Evolutionary conservation across 2,113 vertebrate species (phyloP).

Genomic region (Cavia porcellus): DNA sequence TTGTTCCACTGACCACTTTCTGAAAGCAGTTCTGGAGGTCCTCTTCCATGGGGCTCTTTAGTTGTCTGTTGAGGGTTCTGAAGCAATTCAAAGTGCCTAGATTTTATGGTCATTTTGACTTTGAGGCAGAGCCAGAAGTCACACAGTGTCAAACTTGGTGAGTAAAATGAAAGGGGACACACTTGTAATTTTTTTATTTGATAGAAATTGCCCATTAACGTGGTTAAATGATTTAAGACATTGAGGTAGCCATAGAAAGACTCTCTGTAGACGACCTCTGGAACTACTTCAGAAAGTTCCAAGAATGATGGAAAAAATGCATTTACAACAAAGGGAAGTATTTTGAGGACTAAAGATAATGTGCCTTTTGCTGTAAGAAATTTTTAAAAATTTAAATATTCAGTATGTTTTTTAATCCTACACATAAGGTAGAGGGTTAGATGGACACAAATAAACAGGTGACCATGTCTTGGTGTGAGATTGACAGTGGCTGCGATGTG

Average conservation of each 20-base stretch:
- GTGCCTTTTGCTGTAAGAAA: not conserved
- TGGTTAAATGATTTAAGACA: not conserved
- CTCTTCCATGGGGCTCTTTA: not conserved
- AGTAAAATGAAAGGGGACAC: not conserved
- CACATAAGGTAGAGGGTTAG: not conserved
- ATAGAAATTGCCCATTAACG: not conserved
- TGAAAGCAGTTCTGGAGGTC: not conserved
- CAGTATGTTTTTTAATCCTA: not conserved
- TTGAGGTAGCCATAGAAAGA: not conserved
- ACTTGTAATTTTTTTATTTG: not conserved
- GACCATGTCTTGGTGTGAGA: no score
- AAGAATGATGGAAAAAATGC: not conserved
- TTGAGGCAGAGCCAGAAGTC: not conserved
- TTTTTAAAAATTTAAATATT: not conserved
- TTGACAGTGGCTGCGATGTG: fast-evolving
- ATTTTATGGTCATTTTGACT: not conserved
- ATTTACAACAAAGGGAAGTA: not conserved
- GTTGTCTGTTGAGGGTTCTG: not conserved
- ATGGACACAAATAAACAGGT: not conserved
- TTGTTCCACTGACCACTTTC: not conserved
- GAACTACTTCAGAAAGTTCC: not conserved
- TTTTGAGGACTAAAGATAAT: not conserved
- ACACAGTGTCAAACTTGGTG: not conserved
- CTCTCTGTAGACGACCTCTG: not conserved
- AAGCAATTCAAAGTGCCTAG: not conserved